Evolutionary conservation across 2,888 invertebrate genomes (phyloP), one percentile per base, ranked within the genome.

Genomic region (Ligdia adustata): DNA sequence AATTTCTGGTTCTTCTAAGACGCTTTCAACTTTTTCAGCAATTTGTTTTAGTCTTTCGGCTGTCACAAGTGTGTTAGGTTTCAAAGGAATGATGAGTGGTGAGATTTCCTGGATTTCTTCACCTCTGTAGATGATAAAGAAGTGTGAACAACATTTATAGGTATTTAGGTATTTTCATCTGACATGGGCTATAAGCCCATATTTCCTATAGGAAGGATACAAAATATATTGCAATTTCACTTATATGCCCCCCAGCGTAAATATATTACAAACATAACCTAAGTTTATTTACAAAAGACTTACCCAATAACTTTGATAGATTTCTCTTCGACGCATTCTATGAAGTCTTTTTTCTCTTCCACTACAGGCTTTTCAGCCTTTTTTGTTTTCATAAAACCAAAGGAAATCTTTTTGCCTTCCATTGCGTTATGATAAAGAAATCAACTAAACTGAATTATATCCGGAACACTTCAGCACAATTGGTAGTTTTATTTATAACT

Each of bases 351-450:
- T 62, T 91, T 91, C 45, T 92, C 92, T 42, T 89, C 82, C n/a
- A 63, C 69, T 1, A 66, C 49, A 12, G 74, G 71, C 62, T 86
- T 87, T 13, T 83, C 86, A 22, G 70, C 69, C 64, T 88, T 89
- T 55, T 85, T 88, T 0, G 92, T 89, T 90, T 96, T 96, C 64
- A 91, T 93, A 82, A 96, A 96, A 33, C 95, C 93, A 76, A 96
- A 96, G 0, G 95, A 95, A 71, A 96, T 93, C 75, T 96, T 96
- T 60, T 95, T 95, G 38, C 85, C 78, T 58, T 94, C 93, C 92
- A 92, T 93, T 59, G 65, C 71, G 53, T 13, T n/a, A n/a, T n/a
- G n/a, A n/a, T n/a, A n/a, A n/a, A n/a, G n/a, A n/a, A n/a, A n/a
- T n/a, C n/a, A n/a, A n/a, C n/a, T n/a, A n/a, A n/a, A n/a, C n/a